Evolutionary conservation across 2,797 vertebrate species (phyloP).

Genomic region (Micropoecilia bifurca): DNA sequence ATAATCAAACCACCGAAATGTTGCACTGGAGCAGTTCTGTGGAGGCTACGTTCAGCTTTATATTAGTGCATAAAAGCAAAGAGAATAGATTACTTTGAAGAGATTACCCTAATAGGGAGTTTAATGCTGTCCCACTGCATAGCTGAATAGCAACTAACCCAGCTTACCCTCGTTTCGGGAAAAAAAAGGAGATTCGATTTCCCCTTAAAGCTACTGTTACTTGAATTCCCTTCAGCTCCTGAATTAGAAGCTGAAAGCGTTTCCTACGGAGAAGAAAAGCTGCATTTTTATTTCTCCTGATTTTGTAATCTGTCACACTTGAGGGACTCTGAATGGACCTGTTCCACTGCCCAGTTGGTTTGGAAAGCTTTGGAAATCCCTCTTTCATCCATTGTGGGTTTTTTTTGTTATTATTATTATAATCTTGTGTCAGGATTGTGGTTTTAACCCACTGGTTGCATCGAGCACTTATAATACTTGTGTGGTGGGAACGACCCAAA

Average conservation of each 20-base stretch:
- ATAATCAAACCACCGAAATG: neutral
- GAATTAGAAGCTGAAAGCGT: conserved; percentile 39
- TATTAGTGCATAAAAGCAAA: conserved; percentile 12
- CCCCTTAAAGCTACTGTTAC: conserved; percentile 16
- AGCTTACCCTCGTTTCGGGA: conserved; percentile 9
- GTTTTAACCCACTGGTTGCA: conserved; percentile 25
- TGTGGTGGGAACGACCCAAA: conserved; percentile 20
- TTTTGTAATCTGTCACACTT: conserved; percentile 63
- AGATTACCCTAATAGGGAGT: conserved; percentile 25
- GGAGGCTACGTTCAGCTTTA: conserved; percentile 38
- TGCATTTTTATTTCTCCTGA: conserved; percentile 49
- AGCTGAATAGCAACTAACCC: conserved; percentile 22
- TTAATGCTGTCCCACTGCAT: conserved; percentile 16
- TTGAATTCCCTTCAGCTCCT: conserved; percentile 15
- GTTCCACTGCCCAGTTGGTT: conserved; percentile 54
- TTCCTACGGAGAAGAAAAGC: conserved; percentile 7
- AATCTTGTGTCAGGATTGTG: conserved; percentile 5
- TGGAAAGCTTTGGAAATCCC: conserved; percentile 43
- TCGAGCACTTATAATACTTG: conserved; percentile 17
- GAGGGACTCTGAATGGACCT: conserved; percentile 58
- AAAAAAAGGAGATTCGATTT: conserved; percentile 24
- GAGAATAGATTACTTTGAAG: conserved; percentile 11
- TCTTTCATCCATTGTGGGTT: conserved; percentile 40
- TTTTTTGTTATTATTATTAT: conserved; percentile 23
- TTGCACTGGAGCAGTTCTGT: neutral